Base-by-base conservation (phyloP, 37 sponge, comb jelly and placozoan genomes). In the Geodia barretti region DNA sequence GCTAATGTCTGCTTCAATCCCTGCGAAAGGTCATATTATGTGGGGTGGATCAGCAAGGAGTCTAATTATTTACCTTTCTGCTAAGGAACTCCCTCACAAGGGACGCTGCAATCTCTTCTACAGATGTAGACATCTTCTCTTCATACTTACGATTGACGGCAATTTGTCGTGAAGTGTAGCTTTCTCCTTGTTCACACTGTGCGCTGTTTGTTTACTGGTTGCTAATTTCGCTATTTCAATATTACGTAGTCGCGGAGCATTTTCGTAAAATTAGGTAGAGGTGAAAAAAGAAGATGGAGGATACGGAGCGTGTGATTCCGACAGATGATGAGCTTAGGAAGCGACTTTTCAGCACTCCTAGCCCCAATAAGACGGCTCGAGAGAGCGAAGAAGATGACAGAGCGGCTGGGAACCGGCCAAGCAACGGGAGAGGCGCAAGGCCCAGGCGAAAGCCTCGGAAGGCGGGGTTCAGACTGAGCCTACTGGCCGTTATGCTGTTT, bases 51-150 rank as follows among this genome's bases (percentile, higher is more conserved):
- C n/a, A n/a, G n/a, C n/a, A n/a, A n/a, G n/a, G 60, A 58, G 60
- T 19, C 60, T 19, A 58, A 68, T 23, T 20, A 68, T 33, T 70
- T 61, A 86, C 88, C 89, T 87, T 91, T 59, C 84, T 82, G 36
- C 76, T 83, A 28, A 86, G 84, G 76, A 68, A 87, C 61, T 87
- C 88, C 62, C 92, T 87, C 20, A 90, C 79, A 20, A 90, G 59
- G 25, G 91, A 74, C 21, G 34, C 54, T 34, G 60, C 58, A 7
- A 90, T 43, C 21, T 91, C 84, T 39, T 91, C 88, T 19, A 79
- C 75, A 29, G 88, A 60, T 24, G 62, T 20, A 35, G 77, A 37
- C 77, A 77, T 81, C 25, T 54, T 34, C 67, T 76, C 30, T 3
- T 5, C 38, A n/a, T 33, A 4, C 72, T n/a, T 3, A 24, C 26